A percentile compares a stretch with the other conserved stretches of the same genome.
Evolutionary conservation across 2,113 vertebrate species (phyloP).

Genomic region (Bubo bubo): DNA sequence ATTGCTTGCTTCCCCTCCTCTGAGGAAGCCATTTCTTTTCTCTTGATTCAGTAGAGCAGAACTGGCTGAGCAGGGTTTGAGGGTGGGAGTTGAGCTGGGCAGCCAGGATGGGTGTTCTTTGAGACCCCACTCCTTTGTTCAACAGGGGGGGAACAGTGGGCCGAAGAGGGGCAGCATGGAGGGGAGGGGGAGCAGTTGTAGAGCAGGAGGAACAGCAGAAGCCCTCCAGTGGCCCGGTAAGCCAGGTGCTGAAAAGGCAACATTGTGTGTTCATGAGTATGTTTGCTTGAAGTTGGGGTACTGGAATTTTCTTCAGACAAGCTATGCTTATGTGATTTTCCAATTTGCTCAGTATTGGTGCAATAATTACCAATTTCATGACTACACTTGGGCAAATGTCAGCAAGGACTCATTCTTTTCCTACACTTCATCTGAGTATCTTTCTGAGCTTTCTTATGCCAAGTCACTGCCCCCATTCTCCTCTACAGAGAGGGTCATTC

Average conservation of each 20-base stretch:
- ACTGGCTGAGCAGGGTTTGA: background rate
- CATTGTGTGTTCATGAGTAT: background rate
- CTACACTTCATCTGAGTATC: background rate
- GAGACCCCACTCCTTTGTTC: background rate
- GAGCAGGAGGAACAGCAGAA: background rate
- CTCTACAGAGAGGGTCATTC: background rate
- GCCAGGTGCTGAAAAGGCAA: background rate
- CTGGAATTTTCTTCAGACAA: background rate
- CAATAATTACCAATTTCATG: background rate
- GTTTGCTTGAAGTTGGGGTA: background rate
- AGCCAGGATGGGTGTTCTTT: background rate
- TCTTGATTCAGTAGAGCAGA: background rate
- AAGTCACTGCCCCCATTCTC: background rate
- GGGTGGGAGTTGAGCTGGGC: background rate
- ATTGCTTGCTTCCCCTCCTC: background rate
- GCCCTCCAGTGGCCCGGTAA: background rate
- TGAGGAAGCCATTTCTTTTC: background rate
- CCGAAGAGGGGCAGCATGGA: background rate
- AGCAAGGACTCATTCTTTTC: background rate
- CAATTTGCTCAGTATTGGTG: background rate
- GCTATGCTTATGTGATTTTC: background rate
- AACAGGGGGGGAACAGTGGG: background rate
- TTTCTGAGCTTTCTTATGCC: background rate
- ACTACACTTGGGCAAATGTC: background rate
- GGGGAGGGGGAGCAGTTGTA: too few species aligned